Evolutionary conservation across 2,888 invertebrate species (phyloP).

Genomic region (Lamellibrachia satsuma): DNA sequence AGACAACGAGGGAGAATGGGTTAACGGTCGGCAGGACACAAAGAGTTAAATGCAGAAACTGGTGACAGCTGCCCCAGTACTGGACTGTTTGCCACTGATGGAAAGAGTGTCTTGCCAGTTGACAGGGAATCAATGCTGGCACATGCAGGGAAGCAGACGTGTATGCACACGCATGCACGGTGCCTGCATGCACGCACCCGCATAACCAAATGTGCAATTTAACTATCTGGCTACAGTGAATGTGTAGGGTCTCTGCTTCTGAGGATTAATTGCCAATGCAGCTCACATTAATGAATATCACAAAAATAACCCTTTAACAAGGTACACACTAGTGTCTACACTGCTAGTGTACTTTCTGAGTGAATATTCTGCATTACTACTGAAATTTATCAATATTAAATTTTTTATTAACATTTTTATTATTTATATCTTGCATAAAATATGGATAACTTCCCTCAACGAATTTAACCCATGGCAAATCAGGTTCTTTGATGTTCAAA

Average conservation of each 20-base stretch:
- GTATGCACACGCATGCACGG: neutral
- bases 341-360: no score
- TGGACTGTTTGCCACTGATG: conserved; percentile 20
- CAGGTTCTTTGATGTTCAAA: no score
- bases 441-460: no score
- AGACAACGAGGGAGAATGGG: conserved; percentile 26
- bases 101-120: neutral
- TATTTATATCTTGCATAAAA: no score
- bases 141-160: neutral
- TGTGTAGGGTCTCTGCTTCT: neutral
- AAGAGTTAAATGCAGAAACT: neutral
- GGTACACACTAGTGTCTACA: no score
- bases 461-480: no score
- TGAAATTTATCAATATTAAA: no score
- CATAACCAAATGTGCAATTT: neutral
- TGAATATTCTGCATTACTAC: no score
- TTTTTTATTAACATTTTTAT: no score
- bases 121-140: conserved; percentile 6
- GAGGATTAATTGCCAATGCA: neutral
- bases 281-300: no score
- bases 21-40: neutral
- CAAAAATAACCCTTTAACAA: no score
- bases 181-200: neutral
- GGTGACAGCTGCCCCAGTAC: neutral
- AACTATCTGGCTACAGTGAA: neutral